phyloP scores from a whole-genome alignment of 2,113 vertebrate species.

The Neofelis nebulosa region DNA sequence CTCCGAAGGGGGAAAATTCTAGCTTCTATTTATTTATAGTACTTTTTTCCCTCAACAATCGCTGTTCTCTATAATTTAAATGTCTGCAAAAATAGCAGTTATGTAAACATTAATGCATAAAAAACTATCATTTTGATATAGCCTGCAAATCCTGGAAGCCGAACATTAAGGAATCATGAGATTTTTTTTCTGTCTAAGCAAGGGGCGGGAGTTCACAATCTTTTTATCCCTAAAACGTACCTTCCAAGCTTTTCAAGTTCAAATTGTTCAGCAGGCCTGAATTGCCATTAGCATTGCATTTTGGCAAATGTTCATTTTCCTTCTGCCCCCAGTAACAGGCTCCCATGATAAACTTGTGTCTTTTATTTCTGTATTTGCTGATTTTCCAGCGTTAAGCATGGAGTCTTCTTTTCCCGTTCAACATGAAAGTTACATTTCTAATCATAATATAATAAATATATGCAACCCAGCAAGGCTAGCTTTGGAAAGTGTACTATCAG shows the following conservation, averaged over 20 bases:
- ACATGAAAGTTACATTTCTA: not conserved
- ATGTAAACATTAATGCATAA: constrained; percentile 72
- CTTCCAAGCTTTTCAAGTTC: constrained; percentile 11
- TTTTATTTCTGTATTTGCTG: not conserved
- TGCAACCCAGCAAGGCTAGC: not conserved
- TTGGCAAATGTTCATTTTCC: not conserved
- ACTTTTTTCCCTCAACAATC: constrained; percentile 46
- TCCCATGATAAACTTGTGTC: not conserved
- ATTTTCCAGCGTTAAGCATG: not conserved
- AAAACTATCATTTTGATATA: constrained; percentile 72
- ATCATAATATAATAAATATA: not conserved
- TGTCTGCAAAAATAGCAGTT: constrained; percentile 73
- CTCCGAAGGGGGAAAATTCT: constrained; percentile 36
- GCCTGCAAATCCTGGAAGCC: constrained; percentile 58
- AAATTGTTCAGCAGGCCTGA: not conserved
- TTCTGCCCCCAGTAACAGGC: not conserved
- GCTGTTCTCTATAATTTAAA: constrained; percentile 74
- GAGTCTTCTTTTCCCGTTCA: not conserved
- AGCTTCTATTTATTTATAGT: constrained; percentile 74
- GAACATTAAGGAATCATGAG: constrained; percentile 47
- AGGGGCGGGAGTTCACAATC: not conserved
- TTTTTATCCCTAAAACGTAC: constrained; percentile 52
- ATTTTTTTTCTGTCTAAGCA: constrained; percentile 12
- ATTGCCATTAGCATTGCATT: not conserved
- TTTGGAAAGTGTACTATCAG: not conserved